Evolutionary conservation across 2,888 invertebrate genomes (phyloP).

Genomic region (Ceraclea dissimilis): DNA sequence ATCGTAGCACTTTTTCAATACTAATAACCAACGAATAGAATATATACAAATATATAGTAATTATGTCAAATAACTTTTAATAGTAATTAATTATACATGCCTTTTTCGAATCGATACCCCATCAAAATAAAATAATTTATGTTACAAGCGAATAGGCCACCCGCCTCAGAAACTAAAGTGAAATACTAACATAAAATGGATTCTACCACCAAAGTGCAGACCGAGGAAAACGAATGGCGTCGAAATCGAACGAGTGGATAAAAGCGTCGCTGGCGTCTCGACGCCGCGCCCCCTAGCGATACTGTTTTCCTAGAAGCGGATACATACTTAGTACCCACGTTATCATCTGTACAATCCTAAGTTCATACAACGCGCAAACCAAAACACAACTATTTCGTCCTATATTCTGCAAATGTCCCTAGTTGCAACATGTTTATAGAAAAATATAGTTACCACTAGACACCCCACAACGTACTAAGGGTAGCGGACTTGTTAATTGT

Average conservation of each 20-base stretch:
- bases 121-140: conserved; percentile 11
- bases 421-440: too few relatives aligned
- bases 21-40: neutral
- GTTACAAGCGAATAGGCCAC: conserved; percentile 4
- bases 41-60: neutral
- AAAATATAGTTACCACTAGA: too few relatives aligned
- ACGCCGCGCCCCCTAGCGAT: conserved; percentile 13
- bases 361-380: too few relatives aligned
- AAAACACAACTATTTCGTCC: too few relatives aligned
- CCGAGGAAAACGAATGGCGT: conserved; percentile 5
- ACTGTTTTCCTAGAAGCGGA: too few relatives aligned
- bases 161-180: conserved; percentile 8
- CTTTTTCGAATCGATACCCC: conserved; percentile 14
- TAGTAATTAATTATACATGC: conserved; percentile 1
- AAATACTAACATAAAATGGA: conserved; percentile 17
- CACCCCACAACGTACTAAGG: too few relatives aligned
- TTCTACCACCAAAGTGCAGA: conserved; percentile 9
- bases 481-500: too few relatives aligned
- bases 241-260: conserved; percentile 9
- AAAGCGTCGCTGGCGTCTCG: conserved; percentile 12
- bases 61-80: neutral
- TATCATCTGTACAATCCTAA: too few relatives aligned
- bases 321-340: too few relatives aligned
- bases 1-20: neutral
- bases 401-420: too few relatives aligned